Evolutionary conservation across 2,113 vertebrate species (phyloP).

Genomic region (Phaethornis superciliosus): DNA sequence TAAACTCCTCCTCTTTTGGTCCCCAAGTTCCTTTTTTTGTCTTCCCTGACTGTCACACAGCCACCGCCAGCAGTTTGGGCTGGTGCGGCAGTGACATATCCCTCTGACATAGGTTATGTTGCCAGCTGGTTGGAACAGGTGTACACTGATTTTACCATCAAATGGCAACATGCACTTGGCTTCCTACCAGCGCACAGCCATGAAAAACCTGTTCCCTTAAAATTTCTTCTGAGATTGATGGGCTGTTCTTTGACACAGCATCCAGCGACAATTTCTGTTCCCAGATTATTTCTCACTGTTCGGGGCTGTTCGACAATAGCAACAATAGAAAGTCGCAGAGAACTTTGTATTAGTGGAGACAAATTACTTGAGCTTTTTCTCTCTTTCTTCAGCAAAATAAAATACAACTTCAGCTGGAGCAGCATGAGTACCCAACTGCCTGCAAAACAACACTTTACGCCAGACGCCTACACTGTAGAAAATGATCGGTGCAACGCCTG

Average conservation of each 20-base stretch:
- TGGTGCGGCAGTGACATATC: constrained; percentile 67
- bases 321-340: constrained; percentile 32
- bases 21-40: constrained; percentile 79
- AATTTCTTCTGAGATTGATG: constrained; percentile 80
- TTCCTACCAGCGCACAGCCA: constrained; percentile 83
- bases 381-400: background rate
- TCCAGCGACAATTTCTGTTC: constrained; percentile 69
- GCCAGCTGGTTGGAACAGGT: constrained; percentile 96
- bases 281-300: constrained; percentile 53
- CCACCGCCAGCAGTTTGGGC: constrained; percentile 73
- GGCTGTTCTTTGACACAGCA: constrained; percentile 76
- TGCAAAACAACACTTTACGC: background rate
- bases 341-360: constrained; percentile 31
- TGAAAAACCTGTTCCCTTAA: constrained; percentile 86
- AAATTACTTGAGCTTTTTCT: constrained; percentile 55
- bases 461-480: background rate
- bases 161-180: constrained; percentile 90
- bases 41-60: constrained; percentile 78
- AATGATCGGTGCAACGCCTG: background rate
- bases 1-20: constrained; percentile 76
- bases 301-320: background rate
- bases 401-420: background rate
- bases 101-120: constrained; percentile 85
- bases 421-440: background rate
- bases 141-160: constrained; percentile 89